Evolutionary conservation across 2,113 vertebrate genomes (phyloP), one percentile per base, ranked within the genome.

Genomic region (Paradoxurus hermaphroditus): DNA sequence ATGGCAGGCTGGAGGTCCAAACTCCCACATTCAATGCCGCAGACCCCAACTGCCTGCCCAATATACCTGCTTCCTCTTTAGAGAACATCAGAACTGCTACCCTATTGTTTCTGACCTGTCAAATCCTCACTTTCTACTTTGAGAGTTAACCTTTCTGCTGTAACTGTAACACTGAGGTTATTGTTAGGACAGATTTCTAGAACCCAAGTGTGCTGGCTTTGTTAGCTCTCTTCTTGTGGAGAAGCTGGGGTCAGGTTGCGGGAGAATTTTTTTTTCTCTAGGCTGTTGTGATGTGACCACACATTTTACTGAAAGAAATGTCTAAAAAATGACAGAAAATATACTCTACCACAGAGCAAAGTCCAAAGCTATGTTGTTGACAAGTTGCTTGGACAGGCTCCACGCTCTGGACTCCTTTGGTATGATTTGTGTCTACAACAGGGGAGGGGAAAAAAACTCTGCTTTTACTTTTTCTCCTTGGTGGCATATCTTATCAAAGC

Each of bases 251-350:
- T 75, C 49, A 90, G 25, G 41, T 13, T 41, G 9, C 79, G 65
- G 70, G 62, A 88, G 49, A 41, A 41, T 23, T 34, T 62, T 82
- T 82, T 19, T 19, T 4, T 2, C 27, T 19, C 21, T 34, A 29
- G 59, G 5, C 25, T 97, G 31, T n/a, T 84, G 29, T 67, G 67
- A 46, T n/a, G 39, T 46, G 49, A 87, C 49, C 95, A 89, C 39
- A 75, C 53, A 23, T 31, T 88, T 59, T 91, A 91, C 3, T 10
- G 44, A 94, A 53, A 96, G 25, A 70, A 88, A 70, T 14, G 13
- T 67, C 67, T 84, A 62, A 65, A 67, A 96, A 96, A 86, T 59
- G 90, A 72, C 63, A 95, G 65, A 78, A 96, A 86, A 82, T n/a
- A 49, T 0, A 49, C n/a, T 93, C 44, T 11, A 36, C 25, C 51